A percentile compares a stretch with the other conserved stretches of the same genome.
phyloP scores from a whole-genome alignment of 1,140 invertebrate genomes.

The Triops longicaudatus region DNA sequence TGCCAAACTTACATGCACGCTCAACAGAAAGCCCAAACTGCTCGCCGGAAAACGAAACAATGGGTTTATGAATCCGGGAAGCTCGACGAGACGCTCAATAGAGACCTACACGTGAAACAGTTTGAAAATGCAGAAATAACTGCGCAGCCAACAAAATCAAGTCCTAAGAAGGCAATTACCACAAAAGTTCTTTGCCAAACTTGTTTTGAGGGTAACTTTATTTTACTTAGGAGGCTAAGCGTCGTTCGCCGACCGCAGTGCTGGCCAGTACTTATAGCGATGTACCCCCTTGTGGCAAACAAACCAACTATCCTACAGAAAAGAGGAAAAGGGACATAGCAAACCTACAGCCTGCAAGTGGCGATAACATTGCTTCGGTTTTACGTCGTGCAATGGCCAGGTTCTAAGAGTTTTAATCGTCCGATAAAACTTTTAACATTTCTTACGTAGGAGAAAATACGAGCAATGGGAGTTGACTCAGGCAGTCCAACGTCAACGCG shows the following conservation, averaged over 20 bases:
- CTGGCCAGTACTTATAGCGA: neutral
- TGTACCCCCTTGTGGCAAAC: neutral
- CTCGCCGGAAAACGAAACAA: neutral
- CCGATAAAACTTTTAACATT: neutral
- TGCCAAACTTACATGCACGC: neutral
- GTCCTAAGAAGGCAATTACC: neutral
- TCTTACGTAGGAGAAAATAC: slow-evolving; percentile 20
- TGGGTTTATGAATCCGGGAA: too few species aligned
- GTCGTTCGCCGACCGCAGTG: neutral
- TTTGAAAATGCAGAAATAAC: neutral
- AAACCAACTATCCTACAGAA: neutral
- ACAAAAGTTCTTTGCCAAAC: neutral
- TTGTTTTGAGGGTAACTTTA: neutral
- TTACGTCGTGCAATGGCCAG: slow-evolving; percentile 23
- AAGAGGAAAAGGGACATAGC: neutral
- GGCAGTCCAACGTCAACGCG: slow-evolving; percentile 12
- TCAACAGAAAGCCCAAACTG: neutral
- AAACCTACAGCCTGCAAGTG: slow-evolving; percentile 24
- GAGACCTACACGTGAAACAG: neutral
- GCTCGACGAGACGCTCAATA: neutral
- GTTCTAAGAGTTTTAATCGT: slow-evolving; percentile 2
- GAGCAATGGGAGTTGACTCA: slow-evolving; percentile 14
- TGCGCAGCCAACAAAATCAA: neutral
- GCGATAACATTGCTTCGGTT: slow-evolving; percentile 27
- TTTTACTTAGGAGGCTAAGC: neutral